These are phyloP conservation scores for Pimpla rufipes DNA, from an alignment of 2,888 invertebrate species.

Conservation along the genomic window DNA sequence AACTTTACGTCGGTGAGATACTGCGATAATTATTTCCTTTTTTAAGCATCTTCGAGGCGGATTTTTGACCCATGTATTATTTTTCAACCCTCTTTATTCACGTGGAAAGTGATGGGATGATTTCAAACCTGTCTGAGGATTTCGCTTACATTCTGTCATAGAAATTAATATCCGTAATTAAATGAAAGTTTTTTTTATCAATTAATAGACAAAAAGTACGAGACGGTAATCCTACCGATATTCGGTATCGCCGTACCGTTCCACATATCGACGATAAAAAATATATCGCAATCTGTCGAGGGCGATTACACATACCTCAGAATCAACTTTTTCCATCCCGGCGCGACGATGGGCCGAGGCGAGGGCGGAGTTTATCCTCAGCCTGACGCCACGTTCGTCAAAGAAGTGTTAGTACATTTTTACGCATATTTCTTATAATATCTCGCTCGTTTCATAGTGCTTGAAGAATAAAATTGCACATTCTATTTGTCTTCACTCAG, in stretches of 20 bases:
- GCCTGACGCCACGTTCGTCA: constrained; percentile 98
- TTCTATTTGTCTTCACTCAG: constrained; percentile 85
- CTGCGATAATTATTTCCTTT: not conserved
- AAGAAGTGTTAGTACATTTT: constrained; percentile 94
- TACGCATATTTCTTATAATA: not conserved
- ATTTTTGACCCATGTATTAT: not conserved
- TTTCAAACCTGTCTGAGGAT: no score
- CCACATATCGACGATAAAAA: constrained; percentile 99
- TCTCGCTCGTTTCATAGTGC: not conserved
- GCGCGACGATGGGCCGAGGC: constrained; percentile 97
- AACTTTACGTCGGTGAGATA: constrained; percentile 95
- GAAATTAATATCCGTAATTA: not conserved
- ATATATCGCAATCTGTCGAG: constrained; percentile 99
- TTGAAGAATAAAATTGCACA: not conserved
- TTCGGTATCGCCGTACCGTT: constrained; percentile 98
- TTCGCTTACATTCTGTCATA: not conserved
- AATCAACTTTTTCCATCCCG: constrained; percentile 99
- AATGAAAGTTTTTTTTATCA: constrained; percentile 30
- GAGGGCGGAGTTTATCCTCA: constrained; percentile 96
- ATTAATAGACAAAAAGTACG: constrained; percentile 95
- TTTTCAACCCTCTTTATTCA: no score
- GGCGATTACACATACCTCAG: constrained; percentile 99
- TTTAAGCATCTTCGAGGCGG: not conserved
- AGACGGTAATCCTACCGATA: constrained; percentile 98
- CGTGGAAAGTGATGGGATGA: no score